These are phyloP conservation scores for Lonchura striata DNA, from an alignment of 2,113 vertebrate species.

Conservation along the genomic window DNA sequence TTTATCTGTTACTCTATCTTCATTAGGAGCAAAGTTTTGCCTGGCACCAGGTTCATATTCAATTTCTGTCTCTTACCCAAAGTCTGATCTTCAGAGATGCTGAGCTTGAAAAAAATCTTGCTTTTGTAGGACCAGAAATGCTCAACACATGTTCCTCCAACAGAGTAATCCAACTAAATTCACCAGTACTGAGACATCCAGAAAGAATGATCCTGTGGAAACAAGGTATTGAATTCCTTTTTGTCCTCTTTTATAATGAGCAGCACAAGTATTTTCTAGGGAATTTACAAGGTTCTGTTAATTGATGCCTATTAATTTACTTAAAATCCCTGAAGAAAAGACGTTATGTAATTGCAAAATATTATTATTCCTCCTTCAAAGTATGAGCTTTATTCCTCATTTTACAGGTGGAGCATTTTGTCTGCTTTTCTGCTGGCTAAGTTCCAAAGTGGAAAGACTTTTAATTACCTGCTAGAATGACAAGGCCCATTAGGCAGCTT, in stretches of 20 bases:
- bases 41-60: not conserved
- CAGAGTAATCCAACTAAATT: not conserved
- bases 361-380: not conserved
- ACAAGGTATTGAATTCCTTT: not conserved
- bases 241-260: not conserved
- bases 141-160: not conserved
- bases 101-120: not conserved
- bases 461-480: slow-evolving; percentile 48
- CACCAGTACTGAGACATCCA: not conserved
- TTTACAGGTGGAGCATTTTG: not conserved
- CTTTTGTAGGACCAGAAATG: not conserved
- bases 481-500: slow-evolving; percentile 25
- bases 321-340: not conserved
- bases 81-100: not conserved
- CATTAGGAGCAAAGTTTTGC: not conserved
- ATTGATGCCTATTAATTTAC: slow-evolving; percentile 30
- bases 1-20: not conserved
- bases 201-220: not conserved
- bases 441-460: slow-evolving; percentile 27
- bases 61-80: not conserved
- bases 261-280: not conserved
- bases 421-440: slow-evolving; percentile 11
- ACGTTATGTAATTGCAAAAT: not conserved
- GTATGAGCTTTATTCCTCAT: not conserved
- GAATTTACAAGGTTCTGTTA: not conserved